Evolutionary conservation across 2,888 invertebrate genomes (phyloP), one percentile per base, ranked within the genome.

Genomic region (Oscheius sp.): DNA sequence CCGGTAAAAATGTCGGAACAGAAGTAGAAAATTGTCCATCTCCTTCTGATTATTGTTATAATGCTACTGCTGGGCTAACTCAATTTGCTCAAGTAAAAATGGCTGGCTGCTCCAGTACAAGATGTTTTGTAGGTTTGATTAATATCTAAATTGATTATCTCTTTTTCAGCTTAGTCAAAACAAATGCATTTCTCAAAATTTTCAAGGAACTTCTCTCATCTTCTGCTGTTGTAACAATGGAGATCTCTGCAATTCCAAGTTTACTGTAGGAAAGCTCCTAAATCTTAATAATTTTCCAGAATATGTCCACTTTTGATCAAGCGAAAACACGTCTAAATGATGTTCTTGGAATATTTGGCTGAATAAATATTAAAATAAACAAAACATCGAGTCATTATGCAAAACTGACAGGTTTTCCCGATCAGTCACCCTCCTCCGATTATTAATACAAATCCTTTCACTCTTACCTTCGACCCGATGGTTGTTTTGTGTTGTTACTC

Each of bases 161-260:
- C 33, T 12, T 15, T 37, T 58, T 58, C 58, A 58, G 58, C 8
- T 58, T 6, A 39, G 39, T 58, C 58, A 71, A 15, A 77, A 77
- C 64, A 73, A 75, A 29, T 77, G 77, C 55, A 55, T 75, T n/a
- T 68, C 64, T 1, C 73, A 77, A 39, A 52, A 61, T 1, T 34
- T 77, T 20, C 72, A 67, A 20, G 77, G 77, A 25, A 71, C 61
- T 25, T 57, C 69, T 42, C 57, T 73, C 39, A 53, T 70, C 25
- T 75, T 77, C 42, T 77, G 77, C 42, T 77, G 77, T 42, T 77
- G 77, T 53, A 77, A 77, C 55, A 70, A 70, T n/a, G 77, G 77
- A 12, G 73, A 77, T 58, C 58, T 77, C 39, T 77, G 77, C 68
- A 77, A 77, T 57, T 77, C 77, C 5, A 77, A 77, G 50, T 25